phyloP scores from a whole-genome alignment of 1,140 invertebrate genomes.

The Lucilia cuprina region DNA sequence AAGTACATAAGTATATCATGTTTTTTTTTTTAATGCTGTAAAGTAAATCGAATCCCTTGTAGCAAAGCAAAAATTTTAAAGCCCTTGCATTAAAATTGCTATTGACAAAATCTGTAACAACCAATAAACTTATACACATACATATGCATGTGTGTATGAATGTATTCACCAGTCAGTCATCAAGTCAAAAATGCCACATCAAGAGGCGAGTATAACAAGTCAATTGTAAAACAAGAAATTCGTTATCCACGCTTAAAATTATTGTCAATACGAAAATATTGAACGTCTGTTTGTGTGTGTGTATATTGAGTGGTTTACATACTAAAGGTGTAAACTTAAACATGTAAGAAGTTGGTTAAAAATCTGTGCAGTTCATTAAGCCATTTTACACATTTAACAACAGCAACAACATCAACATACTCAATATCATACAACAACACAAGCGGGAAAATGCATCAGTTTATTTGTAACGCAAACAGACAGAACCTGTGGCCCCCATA shows the following conservation, averaged over 20 bases:
- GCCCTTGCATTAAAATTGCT: neutral
- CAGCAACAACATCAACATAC: neutral
- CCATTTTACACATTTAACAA: neutral
- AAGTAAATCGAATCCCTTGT: too few species aligned
- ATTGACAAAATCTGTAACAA: neutral
- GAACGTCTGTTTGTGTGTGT: too few species aligned
- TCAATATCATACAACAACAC: neutral
- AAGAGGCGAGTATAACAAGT: neutral
- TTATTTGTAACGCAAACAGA: neutral
- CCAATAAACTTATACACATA: neutral
- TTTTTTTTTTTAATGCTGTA: too few species aligned
- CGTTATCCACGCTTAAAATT: neutral
- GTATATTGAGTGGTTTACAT: too few species aligned
- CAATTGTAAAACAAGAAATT: neutral
- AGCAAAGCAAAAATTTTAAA: too few species aligned
- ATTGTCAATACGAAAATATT: too few species aligned
- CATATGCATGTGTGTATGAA: too few species aligned
- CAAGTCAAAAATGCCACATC: neutral
- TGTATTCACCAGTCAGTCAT: neutral
- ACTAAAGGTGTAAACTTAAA: too few species aligned
- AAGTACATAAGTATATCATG: too few species aligned
- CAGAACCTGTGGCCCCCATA: too few species aligned
- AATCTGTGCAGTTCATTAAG: neutral
- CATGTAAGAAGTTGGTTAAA: neutral
- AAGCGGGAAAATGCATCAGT: neutral